These are phyloP conservation scores for Lordiphosa clarofinis DNA, from an alignment of 1,140 invertebrate genomes.

Conservation along the genomic window DNA sequence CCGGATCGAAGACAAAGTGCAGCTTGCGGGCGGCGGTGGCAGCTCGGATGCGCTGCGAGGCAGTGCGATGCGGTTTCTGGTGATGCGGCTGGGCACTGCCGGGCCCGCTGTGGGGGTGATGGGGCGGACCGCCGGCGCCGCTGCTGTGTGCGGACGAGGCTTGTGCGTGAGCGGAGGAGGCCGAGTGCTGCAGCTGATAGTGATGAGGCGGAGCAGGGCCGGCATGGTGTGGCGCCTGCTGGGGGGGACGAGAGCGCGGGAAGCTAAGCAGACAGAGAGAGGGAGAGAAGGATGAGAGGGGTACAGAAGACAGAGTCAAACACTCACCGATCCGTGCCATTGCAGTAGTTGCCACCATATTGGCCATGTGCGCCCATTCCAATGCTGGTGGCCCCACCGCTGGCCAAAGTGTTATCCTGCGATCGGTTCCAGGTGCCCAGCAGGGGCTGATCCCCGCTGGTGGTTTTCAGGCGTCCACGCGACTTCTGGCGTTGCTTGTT, in stretches of 20 bases:
- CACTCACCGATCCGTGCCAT: conserved; percentile 78
- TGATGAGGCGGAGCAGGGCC: conserved; percentile 50
- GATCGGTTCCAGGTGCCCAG: conserved; percentile 78
- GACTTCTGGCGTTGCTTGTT: conserved; percentile 83
- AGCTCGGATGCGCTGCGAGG: conserved; percentile 72
- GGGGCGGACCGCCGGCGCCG: conserved; percentile 40
- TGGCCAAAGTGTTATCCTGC: conserved; percentile 74
- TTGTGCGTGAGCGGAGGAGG: conserved; percentile 66
- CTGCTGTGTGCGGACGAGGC: conserved; percentile 44
- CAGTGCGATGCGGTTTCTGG: conserved; percentile 70
- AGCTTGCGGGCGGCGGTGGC: conserved; percentile 82
- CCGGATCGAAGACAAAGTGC: conserved; percentile 96
- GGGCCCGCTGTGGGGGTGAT: conserved; percentile 43
- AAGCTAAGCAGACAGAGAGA: conserved; percentile 27
- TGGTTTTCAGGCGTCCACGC: conserved; percentile 84
- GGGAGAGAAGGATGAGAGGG: not conserved
- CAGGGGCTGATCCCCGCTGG: conserved; percentile 71
- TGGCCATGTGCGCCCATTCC: conserved; percentile 65
- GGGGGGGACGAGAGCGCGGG: conserved; percentile 69
- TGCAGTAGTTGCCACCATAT: conserved; percentile 76
- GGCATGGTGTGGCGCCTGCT: conserved; percentile 58
- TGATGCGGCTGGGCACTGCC: conserved; percentile 45
- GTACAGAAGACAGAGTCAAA: not conserved
- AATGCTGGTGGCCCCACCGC: conserved; percentile 44
- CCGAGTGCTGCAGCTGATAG: conserved; percentile 69